Evolutionary conservation across 2,113 vertebrate species (phyloP).

Genomic region (Myocastor coypus): DNA sequence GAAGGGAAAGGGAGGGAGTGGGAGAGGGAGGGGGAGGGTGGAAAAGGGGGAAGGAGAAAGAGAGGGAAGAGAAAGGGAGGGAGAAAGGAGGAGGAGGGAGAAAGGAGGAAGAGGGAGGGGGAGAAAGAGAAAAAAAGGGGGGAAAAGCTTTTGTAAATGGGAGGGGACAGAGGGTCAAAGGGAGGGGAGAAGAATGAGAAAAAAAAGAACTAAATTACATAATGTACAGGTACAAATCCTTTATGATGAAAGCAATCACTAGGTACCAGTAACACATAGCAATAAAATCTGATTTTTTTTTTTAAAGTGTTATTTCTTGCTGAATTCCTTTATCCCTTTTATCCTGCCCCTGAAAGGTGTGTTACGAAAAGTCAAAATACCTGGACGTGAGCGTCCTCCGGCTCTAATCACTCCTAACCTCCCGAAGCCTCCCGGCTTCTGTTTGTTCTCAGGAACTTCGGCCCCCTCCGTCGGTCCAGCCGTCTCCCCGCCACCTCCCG

Average conservation of each 20-base stretch:
- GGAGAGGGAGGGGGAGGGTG: too few species aligned
- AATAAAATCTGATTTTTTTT: background rate
- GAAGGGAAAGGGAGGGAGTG: rapidly evolving
- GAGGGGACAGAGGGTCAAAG: too few species aligned
- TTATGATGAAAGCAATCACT: background rate
- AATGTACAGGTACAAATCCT: background rate
- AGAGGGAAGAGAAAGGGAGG: too few species aligned
- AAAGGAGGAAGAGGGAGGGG: too few species aligned
- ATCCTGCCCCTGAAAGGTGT: background rate
- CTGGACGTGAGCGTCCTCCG: background rate
- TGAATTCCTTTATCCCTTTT: background rate
- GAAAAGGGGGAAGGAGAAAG: too few species aligned
- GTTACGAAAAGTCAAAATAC: background rate
- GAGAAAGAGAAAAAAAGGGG: background rate
- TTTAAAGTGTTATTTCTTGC: background rate
- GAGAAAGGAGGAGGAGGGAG: background rate
- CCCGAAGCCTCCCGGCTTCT: background rate
- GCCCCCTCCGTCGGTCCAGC: background rate
- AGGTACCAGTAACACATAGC: background rate
- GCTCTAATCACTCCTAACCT: background rate
- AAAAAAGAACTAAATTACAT: background rate
- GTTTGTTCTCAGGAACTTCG: background rate
- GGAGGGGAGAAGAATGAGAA: background rate
- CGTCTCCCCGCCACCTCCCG: background rate
- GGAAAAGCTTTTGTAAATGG: background rate